Base-by-base conservation (phyloP, 2,888 invertebrate genomes). In the Pseudoips prasinana region DNA sequence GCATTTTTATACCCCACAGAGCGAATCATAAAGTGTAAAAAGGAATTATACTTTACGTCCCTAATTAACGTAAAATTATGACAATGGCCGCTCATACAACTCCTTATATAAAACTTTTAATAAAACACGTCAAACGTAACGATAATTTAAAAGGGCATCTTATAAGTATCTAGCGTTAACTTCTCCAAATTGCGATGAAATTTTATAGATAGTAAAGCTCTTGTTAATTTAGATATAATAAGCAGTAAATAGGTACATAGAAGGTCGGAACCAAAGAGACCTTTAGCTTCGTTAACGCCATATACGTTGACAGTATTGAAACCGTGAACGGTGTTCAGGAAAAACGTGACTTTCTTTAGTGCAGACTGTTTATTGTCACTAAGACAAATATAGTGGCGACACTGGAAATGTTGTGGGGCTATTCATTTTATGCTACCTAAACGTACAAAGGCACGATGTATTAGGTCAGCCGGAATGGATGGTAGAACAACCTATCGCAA, bases 311-410 rank as follows among this genome's bases (percentile, higher is more conserved):
- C 68, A 70, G 70, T 65, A 67, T 65, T 64, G 68, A 70, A 49
- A 43, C 71, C 73, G 47, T 61, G 61, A 71, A 76, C 68, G 77
- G 74, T 60, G 58, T 72, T 72, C 73, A 64, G 65, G 63, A 54
- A 58, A 63, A 73, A 66, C 80, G 79, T 80, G 80, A 78, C 79
- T 78, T 67, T 79, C 69, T 66, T 73, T 59, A 64, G 67, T 65
- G 68, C 46, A 48, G 63, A 61, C 61, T 62, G 64, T 70, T 64
- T 64, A 60, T 51, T 57, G 52, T 51, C 52, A 46, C 41, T 47
- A 35, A 44, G 33, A 39, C 32, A 22, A 33, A 35, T 24, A 27
- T 37, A 27, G 30, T 31, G 44, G 35, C 37, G 14, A 26, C 20
- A 20, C 20, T 5, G n/a, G 20, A 20, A 20, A 5, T 20, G 20